phyloP scores from a whole-genome alignment of 2,888 invertebrate species.

The Eilema depressum region DNA sequence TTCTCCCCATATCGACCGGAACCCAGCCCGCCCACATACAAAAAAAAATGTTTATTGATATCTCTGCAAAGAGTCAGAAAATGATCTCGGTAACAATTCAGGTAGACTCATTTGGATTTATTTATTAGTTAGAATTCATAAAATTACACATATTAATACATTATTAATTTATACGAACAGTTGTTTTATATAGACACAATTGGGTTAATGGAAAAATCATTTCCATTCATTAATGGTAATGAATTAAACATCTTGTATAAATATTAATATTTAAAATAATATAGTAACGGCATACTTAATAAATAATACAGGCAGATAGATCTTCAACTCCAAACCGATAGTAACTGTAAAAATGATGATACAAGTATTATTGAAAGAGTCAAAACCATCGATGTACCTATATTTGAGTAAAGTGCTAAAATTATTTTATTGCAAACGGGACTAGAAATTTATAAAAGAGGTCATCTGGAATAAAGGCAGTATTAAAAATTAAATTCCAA shows the following conservation, averaged over 20 bases:
- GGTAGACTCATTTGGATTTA: slow-evolving; percentile 1
- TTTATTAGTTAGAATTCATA: neutral
- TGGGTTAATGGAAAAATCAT: neutral
- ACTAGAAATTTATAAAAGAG: too few species aligned
- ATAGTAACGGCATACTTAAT: neutral
- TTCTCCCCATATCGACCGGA: slow-evolving; percentile 73
- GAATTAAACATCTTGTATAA: neutral
- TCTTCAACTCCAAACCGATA: neutral
- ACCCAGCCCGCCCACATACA: slow-evolving; percentile 58
- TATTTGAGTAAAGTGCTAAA: too few species aligned
- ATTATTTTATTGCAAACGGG: too few species aligned
- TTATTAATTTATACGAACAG: neutral
- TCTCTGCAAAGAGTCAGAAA: slow-evolving; percentile 30
- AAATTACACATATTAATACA: neutral
- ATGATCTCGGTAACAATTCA: slow-evolving; percentile 13
- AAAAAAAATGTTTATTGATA: slow-evolving; percentile 56
- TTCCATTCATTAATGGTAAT: neutral
- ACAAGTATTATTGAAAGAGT: too few species aligned
- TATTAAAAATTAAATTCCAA: too few species aligned
- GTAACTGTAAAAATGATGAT: too few species aligned
- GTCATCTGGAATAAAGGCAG: too few species aligned
- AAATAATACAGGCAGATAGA: neutral
- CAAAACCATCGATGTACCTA: too few species aligned
- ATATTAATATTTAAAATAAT: neutral
- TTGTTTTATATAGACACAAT: neutral